Base-by-base conservation (phyloP, 37 sponge, comb jelly and placozoan genomes). In the Halisarca cf. caerulea region DNA sequence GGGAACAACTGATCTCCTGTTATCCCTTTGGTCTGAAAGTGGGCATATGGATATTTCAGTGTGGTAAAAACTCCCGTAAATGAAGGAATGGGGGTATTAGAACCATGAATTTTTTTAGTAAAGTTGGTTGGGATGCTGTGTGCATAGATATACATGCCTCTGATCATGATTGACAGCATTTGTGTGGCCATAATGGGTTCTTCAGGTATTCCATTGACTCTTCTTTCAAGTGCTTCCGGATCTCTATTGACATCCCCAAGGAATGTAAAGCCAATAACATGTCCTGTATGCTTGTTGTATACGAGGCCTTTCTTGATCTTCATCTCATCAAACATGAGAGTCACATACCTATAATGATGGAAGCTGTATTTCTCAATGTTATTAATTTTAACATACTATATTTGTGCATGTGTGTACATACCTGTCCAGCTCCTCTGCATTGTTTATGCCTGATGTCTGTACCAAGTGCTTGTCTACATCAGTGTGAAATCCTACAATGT, bases 251-350 rank as follows among this genome's bases (percentile, higher is more conserved):
- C 73, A 32, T 71, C 40, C 35, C 73, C 73, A 18, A 71, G 73
- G 20, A 20, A 8, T 17, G 30, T 30, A 32, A 38, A 71, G 7
- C 73, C 73, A 0, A 83, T 32, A 1, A 83, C 37, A 24, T 83
- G 58, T 17, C 73, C 73, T 34, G 54, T 83, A 3, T 70, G 71
- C 54, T 83, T 83, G 40, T 71, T 70, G 32, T 83, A 83, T 11
- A 83, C 84, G 1, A 83, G 55, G 32, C 66, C 84, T 53, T 83
- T 72, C 20, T 71, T 69, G 18, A 83, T 32, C 3, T 70, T 51
- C 73, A 83, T 83, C 15, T 83, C 84, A 83, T 83, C 84, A 15
- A 83, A 47, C 28, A 66, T 30, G 23, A 83, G 47, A 1, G 15
- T 23, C 25, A 62, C 15, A 15, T 62, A 62, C 15, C 51, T 47